Evolutionary conservation across 2,888 invertebrate species (phyloP).

Genomic region (Leptarthrus brevirostris): DNA sequence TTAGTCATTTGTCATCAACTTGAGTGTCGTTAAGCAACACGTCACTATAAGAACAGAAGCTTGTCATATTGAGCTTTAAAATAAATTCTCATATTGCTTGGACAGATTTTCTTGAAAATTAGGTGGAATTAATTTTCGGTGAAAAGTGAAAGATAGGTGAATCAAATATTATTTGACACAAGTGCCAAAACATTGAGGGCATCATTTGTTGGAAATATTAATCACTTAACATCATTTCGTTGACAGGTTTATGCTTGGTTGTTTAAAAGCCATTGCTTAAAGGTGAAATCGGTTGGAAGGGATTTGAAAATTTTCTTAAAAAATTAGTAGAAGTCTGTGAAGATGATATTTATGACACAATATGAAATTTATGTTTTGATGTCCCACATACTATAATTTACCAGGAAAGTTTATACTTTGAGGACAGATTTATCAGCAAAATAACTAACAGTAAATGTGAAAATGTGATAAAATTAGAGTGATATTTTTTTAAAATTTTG

Average conservation of each 20-base stretch:
- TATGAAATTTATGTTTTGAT: no score
- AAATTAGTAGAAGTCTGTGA: no score
- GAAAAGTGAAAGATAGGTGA: slow-evolving; percentile 10
- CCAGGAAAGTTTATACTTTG: no score
- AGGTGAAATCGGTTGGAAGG: no score
- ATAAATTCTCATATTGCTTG: slow-evolving; percentile 3
- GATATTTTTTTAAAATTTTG: no score
- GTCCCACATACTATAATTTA: no score
- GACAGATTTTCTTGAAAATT: slow-evolving; percentile 7
- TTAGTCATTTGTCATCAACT: slow-evolving; percentile 18
- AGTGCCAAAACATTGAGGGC: slow-evolving; percentile 12
- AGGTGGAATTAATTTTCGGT: background rate
- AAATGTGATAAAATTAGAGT: no score
- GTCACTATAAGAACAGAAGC: slow-evolving; percentile 12
- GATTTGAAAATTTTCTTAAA: no score
- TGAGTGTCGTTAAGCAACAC: slow-evolving; percentile 9
- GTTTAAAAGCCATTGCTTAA: background rate
- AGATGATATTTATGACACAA: no score
- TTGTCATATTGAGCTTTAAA: background rate
- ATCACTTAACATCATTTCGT: background rate
- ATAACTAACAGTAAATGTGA: no score
- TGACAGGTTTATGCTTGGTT: background rate
- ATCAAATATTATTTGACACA: slow-evolving; percentile 32
- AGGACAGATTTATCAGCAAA: no score
- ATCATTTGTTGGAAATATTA: background rate